Evolutionary conservation across 2,113 vertebrate genomes (phyloP).

Genomic region (Piprites chloris): DNA sequence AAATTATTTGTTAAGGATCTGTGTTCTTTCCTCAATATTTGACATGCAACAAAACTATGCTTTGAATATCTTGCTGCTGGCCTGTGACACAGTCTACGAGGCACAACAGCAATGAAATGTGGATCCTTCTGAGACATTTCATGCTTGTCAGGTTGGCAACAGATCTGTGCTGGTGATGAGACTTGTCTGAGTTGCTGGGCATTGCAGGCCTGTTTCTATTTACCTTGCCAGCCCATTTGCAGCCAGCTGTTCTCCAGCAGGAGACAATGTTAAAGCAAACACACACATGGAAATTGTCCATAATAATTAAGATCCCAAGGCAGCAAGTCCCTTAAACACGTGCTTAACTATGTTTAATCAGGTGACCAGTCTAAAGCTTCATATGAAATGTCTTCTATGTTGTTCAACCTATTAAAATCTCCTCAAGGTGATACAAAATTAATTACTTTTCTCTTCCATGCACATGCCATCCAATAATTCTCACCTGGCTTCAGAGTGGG

Average conservation of each 20-base stretch:
- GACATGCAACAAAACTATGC: background rate
- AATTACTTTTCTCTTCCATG: background rate
- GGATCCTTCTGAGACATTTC: background rate
- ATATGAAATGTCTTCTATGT: background rate
- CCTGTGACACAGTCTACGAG: background rate
- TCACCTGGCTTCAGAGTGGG: background rate
- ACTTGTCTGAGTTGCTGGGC: background rate
- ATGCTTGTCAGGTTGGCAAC: background rate
- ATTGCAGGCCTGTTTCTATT: conserved; percentile 39
- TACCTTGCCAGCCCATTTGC: conserved; percentile 49
- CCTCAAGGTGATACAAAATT: background rate
- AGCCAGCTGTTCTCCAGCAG: conserved; percentile 44
- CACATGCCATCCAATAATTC: background rate
- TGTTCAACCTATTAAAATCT: background rate
- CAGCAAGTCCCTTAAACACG: background rate
- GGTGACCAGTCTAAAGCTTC: background rate
- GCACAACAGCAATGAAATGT: background rate
- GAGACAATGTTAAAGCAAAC: conserved; percentile 31
- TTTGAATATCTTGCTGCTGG: background rate
- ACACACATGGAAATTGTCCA: background rate
- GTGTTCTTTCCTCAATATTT: background rate
- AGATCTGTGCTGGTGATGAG: background rate
- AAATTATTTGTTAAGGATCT: background rate
- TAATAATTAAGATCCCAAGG: conserved; percentile 17
- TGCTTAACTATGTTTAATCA: background rate